Evolutionary conservation across 2,797 vertebrate genomes (phyloP), one percentile per base, ranked within the genome.

Genomic region (Sebastes trivittatus): DNA sequence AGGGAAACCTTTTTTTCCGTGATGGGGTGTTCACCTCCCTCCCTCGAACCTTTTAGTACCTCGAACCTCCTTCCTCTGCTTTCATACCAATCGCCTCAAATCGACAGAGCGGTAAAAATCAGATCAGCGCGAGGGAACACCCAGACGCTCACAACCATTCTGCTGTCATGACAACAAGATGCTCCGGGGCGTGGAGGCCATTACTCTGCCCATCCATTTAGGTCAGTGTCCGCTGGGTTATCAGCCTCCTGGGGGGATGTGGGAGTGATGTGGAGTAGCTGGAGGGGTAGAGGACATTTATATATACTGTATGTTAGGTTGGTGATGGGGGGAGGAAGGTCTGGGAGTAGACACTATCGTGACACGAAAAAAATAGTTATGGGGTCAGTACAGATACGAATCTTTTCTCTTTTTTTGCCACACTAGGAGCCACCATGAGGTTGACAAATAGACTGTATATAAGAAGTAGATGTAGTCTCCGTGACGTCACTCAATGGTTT

Each of bases 161-260:
- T 25, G 70, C 55, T 83, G 78, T 62, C 83, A 84, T 86, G 84
- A 85, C 87, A 83, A 89, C 84, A 58, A 63, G 81, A 83, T 84
- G 89, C 85, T 88, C 67, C 73, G 65, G 86, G 89, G 83, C 32
- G n/a, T 72, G 54, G 59, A 81, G 81, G 63, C 84, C 77, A 80
- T 88, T 89, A 88, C 63, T 75, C 75, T 73, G 68, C 25, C 36
- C 72, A 59, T 84, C 84, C 84, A 92, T 94, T 88, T 84, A 86
- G 87, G 80, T 91, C 88, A 88, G 74, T 58, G 56, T 87, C 60
- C 70, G 75, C 52, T 16, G 72, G 69, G 90, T 78, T 52, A 61
- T 64, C 70, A 67, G 60, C 60, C 61, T 79, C 67, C 70, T 73
- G 54, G 60, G 81, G 72, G 23, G 42, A 29, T 56, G 63, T 62